Evolutionary conservation across 53 echinoderm and acorn worm genomes (phyloP), one percentile per base, ranked within the genome.

Genomic region (Holothuria leucospilota): DNA sequence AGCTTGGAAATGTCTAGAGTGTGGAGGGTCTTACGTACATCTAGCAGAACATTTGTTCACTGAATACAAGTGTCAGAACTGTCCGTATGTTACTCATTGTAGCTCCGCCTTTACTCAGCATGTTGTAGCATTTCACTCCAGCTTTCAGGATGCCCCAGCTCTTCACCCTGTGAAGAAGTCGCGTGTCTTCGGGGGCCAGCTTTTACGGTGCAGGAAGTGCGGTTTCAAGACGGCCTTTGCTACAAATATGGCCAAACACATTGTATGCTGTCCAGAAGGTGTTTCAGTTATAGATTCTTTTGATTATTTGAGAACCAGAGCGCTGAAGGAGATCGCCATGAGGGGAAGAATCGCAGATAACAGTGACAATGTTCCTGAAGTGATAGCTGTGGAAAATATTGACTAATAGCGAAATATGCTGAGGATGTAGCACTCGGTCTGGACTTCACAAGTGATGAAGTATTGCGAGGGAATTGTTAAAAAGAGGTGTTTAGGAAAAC

Each of bases 1-100:
- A 39, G 59, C 80, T 14, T 80, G 80, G 80, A 80, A 80, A 7
- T 80, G 80, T 38, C 60, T 80, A 26, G 80, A 80, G 59, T 80
- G 80, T 14, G 80, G 80, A 59, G 80, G 80, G 13, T 29, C 61
- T 16, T 78, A 56, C 18, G 20, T 51, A 27, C 56, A 78, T 18
- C 18, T 78, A 29, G 59, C 21, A 13, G 78, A 78, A 59, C 78
- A 78, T 78, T 29, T 78, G 13, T 49, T 78, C 78, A 78, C 59
- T 11, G 59, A 78, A 20, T 29, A 78, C 29, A 56, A 59, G 42
- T 78, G 78, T 29, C 78, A 78, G 51, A 78, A 28, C 28, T 78
- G 78, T 59, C 30, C 25, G 14, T 80, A 80, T 59, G 10, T 28
- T 56, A 80, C 80, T n/a, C 80, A 80, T 29, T 80, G 80, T 58